A percentile compares a stretch with the other conserved stretches of the same genome.
phyloP scores from a whole-genome alignment of 2,888 invertebrate genomes.

The Buathra laborator region DNA sequence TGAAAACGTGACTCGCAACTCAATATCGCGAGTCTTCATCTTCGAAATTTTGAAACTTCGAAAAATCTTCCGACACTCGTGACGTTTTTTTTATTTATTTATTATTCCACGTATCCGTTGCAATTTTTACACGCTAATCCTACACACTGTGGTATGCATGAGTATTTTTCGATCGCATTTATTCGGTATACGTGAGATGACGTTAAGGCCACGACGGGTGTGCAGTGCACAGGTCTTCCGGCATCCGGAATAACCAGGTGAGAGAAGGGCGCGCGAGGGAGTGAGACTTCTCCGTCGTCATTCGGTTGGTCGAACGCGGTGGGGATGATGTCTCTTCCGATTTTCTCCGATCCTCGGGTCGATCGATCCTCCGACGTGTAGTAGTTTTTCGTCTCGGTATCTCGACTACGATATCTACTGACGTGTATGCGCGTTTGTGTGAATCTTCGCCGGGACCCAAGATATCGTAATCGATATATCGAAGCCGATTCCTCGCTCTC shows the following conservation, averaged over 20 bases:
- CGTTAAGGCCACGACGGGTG: constrained; percentile 26
- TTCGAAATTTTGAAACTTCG: background rate
- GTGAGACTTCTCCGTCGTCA: constrained; percentile 47
- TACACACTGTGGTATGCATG: constrained; percentile 13
- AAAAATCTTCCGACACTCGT: background rate
- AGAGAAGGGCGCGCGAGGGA: constrained; percentile 18
- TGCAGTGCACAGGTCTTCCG: constrained; percentile 45
- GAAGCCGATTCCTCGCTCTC: constrained; percentile 63
- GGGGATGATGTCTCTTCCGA: constrained; percentile 61
- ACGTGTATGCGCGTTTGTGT: constrained; percentile 23
- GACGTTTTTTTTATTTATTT: background rate
- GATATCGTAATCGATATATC: constrained; percentile 75
- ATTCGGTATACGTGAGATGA: constrained; percentile 50
- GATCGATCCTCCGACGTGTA: constrained; percentile 55
- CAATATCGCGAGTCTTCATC: too few relatives aligned
- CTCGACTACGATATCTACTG: constrained; percentile 2
- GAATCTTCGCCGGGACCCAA: constrained; percentile 42
- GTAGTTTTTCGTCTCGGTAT: constrained; percentile 34
- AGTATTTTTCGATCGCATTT: constrained; percentile 56
- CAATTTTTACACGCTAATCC: constrained; percentile 1
- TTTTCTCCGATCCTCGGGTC: constrained; percentile 58
- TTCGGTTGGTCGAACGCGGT: constrained; percentile 53
- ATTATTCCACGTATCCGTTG: background rate
- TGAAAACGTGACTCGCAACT: too few relatives aligned
- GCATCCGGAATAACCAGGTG: constrained; percentile 58